These are phyloP conservation scores for Sycobia sp. DNA, from an alignment of 1,140 invertebrate species.

Conservation along the genomic window DNA sequence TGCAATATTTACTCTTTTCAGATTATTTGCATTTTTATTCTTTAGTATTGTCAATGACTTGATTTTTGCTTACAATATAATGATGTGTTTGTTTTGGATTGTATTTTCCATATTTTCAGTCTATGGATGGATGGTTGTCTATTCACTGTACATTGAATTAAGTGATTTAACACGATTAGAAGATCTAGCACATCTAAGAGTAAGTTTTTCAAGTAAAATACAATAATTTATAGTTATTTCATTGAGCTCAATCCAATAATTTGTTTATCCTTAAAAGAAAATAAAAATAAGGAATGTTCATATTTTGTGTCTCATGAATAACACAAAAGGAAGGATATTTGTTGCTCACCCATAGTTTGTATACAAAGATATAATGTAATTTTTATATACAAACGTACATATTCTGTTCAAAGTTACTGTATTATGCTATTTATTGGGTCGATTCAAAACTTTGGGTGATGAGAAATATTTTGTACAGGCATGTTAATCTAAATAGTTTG, in stretches of 20 bases:
- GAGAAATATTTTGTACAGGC: no score
- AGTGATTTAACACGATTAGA: slow-evolving; percentile 86
- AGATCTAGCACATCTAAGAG: slow-evolving; percentile 88
- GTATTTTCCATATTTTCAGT: slow-evolving; percentile 72
- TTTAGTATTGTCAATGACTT: slow-evolving; percentile 88
- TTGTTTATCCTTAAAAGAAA: no score
- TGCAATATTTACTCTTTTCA: slow-evolving; percentile 78
- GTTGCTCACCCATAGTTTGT: no score
- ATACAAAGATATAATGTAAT: neutral
- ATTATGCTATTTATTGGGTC: no score
- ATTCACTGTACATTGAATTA: slow-evolving; percentile 87
- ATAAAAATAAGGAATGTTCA: neutral
- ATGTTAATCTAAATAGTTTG: no score
- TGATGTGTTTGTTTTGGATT: slow-evolving; percentile 84
- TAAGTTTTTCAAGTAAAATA: slow-evolving; percentile 59
- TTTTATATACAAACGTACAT: no score
- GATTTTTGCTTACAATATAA: slow-evolving; percentile 89
- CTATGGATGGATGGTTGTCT: slow-evolving; percentile 87
- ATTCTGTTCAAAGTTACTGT: no score
- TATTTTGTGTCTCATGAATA: no score
- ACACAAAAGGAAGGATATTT: no score
- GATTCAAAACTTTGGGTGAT: no score
- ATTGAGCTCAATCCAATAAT: no score
- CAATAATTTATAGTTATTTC: neutral
- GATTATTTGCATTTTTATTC: slow-evolving; percentile 81